Conservation (phyloP, 35 echinoderm and acorn worm species). For the Heliocidaris erythrogramma region DNA sequence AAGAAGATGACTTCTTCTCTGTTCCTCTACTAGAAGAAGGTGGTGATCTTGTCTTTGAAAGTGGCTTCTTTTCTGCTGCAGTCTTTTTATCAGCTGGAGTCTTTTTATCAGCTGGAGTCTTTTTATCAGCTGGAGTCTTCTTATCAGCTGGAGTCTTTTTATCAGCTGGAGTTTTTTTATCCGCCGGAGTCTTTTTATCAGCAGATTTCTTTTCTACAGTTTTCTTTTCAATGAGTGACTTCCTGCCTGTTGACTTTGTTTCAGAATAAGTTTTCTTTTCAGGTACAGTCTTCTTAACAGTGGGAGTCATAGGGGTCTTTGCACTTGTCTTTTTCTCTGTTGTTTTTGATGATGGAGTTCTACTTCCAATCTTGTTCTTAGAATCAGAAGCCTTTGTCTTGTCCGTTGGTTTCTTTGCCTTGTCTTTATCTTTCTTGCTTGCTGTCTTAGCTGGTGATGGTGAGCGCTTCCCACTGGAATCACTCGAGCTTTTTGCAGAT, state of each 20-base stretch:
- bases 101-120: conserved; percentile 48
- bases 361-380: not conserved
- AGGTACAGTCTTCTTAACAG: conserved; percentile 53
- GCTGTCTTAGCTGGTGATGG: conserved; percentile 23
- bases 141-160: conserved; percentile 52
- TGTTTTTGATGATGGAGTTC: conserved; percentile 14
- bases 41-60: conserved; percentile 24
- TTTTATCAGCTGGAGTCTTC: conserved; percentile 53
- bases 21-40: conserved; percentile 55
- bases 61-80: conserved; percentile 54
- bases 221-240: conserved; percentile 56
- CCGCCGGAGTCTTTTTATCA: conserved; percentile 53
- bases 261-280: conserved; percentile 47
- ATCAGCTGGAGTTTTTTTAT: conserved; percentile 59
- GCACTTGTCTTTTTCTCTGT: conserved; percentile 32
- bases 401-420: conserved; percentile 41
- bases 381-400: conserved; percentile 32
- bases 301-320: conserved; percentile 22
- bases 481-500: conserved; percentile 22
- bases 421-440: conserved; percentile 40
- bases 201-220: conserved; percentile 41
- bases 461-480: conserved; percentile 19
- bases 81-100: conserved; percentile 13
- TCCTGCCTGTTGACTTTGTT: conserved; percentile 53
- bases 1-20: conserved; percentile 52